Evolutionary conservation across 2,888 invertebrate genomes (phyloP).

Genomic region (Automeris io): DNA sequence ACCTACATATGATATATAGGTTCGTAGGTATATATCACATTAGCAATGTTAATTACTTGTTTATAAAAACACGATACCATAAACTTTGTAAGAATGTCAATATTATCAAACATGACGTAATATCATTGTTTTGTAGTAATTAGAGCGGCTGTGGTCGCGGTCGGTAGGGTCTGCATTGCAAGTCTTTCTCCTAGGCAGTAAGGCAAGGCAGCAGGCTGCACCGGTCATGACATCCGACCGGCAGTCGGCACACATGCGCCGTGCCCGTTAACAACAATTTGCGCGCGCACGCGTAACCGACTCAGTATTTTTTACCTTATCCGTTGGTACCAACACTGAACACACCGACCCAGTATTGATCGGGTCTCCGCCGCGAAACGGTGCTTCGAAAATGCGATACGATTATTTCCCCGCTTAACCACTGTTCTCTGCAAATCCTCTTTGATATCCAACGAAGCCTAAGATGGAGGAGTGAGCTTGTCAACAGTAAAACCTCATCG

Average conservation of each 20-base stretch:
- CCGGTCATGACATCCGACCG: constrained; percentile 13
- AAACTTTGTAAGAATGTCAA: no score
- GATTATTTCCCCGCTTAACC: constrained; percentile 40
- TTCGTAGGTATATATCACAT: no score
- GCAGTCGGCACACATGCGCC: constrained; percentile 51
- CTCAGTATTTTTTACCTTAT: constrained; percentile 56
- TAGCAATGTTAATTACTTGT: no score
- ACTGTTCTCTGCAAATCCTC: constrained; percentile 30
- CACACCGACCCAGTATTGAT: constrained; percentile 61
- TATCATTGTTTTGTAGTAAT: no score
- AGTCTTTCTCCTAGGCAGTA: constrained; percentile 3
- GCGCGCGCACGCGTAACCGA: constrained; percentile 63
- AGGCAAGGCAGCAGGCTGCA: constrained; percentile 3
- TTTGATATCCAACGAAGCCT: constrained; percentile 14
- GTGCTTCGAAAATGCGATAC: constrained; percentile 53
- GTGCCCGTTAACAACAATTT: constrained; percentile 63
- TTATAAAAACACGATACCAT: no score
- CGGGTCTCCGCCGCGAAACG: constrained; percentile 59
- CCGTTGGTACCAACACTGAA: constrained; percentile 47
- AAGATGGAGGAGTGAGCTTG: constrained; percentile 44
- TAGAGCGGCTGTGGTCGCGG: not conserved
- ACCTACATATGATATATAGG: no score
- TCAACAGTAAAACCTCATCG: constrained; percentile 30
- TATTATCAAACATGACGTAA: no score
- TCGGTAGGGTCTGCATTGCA: not conserved